Evolutionary conservation across 2,113 vertebrate species (phyloP).

Genomic region (Ptychochromis oligacanthus): DNA sequence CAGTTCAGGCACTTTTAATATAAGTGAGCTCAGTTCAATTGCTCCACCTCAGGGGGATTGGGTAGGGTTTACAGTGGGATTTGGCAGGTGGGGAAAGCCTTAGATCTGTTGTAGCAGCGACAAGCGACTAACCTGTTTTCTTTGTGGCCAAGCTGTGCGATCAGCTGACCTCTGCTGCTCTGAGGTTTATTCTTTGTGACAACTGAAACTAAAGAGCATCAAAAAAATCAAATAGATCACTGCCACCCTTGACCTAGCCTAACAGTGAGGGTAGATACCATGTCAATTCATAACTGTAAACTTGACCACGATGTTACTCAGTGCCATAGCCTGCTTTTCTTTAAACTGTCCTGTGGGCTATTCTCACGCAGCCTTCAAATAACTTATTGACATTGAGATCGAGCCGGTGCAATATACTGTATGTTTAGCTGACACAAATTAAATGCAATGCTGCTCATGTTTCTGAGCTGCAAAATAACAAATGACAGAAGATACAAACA

Average conservation of each 20-base stretch:
- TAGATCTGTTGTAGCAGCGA: not conserved
- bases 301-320: not conserved
- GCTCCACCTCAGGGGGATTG: not conserved
- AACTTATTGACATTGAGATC: no score
- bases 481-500: not conserved
- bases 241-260: not conserved
- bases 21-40: not conserved
- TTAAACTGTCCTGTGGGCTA: fast-evolving
- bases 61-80: not conserved
- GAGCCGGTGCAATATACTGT: not conserved
- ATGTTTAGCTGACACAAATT: not conserved
- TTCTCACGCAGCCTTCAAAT: fast-evolving
- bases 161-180: not conserved
- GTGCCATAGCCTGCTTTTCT: not conserved
- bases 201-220: not conserved
- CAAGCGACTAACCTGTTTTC: not conserved
- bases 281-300: not conserved
- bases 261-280: not conserved
- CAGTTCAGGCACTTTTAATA: not conserved
- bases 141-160: not conserved
- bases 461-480: not conserved
- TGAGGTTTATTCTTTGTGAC: not conserved
- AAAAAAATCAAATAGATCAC: not conserved
- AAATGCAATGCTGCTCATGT: not conserved
- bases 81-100: not conserved